These are phyloP conservation scores for Enteromius paludinosus DNA, from an alignment of 2,797 vertebrate species.

Conservation along the genomic window DNA sequence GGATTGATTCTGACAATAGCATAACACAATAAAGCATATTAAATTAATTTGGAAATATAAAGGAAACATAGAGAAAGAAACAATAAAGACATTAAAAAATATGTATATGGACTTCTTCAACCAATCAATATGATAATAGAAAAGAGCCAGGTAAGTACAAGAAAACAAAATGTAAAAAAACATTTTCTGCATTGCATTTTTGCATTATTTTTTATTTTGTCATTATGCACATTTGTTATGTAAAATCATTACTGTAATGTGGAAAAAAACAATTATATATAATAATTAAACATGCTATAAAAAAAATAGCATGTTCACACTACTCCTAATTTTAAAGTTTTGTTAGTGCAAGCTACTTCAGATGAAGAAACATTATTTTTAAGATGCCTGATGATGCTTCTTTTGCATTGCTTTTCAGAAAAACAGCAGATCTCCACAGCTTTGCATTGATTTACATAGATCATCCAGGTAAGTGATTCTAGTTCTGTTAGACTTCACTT, in stretches of 20 bases:
- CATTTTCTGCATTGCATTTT: not conserved
- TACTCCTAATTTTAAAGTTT: not conserved
- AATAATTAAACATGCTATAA: not conserved
- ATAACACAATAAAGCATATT: not conserved
- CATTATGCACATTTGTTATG: not conserved
- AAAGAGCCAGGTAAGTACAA: not conserved
- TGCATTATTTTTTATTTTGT: not conserved
- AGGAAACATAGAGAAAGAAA: not conserved
- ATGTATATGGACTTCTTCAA: not conserved
- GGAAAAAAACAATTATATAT: not conserved
- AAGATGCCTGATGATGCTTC: not conserved
- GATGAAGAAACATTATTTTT: not conserved
- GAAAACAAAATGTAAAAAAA: not conserved
- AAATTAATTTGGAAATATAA: not conserved
- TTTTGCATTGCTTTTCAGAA: not conserved
- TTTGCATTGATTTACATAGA: not conserved
- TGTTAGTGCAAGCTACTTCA: not conserved
- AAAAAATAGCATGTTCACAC: not conserved
- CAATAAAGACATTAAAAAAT: not conserved
- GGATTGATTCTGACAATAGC: not conserved
- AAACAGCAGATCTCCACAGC: constrained; percentile 1
- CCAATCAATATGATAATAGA: not conserved
- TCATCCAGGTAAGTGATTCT: not conserved
- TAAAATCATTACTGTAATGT: not conserved
- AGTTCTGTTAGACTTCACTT: too few species aligned